Evolutionary conservation across 2,797 vertebrate genomes (phyloP), one percentile per base, ranked within the genome.

Genomic region (Sebastiscus albofasciatus): DNA sequence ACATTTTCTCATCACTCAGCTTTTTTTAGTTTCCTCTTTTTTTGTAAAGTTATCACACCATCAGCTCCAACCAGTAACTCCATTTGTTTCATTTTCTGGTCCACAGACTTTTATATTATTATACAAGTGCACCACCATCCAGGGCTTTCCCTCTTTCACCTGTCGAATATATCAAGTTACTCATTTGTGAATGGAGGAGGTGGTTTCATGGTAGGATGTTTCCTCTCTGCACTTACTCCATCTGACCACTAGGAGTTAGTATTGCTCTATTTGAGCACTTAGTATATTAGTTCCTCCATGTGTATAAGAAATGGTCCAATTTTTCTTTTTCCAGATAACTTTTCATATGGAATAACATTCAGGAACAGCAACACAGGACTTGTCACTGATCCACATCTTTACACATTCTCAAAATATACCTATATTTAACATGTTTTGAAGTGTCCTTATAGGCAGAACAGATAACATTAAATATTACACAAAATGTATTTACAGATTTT

Each of bases 211-310:
- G 14, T 9, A 1, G 58, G n/a, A 52, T 1, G 29, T 55, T 36
- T 60, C 26, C 34, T 75, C 20, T 16, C 6, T 80, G 72, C 49
- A 80, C 5, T 55, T 79, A 0, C 80, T 20, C 36, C 2, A 0
- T 82, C 8, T 77, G 77, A 1, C 88, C 88, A 90, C 76, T 13
- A 84, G 89, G 85, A 59, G 89, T 26, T 55, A 55, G 78, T 82
- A 5, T 78, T 70, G 77, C 39, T 73, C 84, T 77, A n/a, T 64
- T n/a, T 69, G 6, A 42, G 31, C 2, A 13, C 16, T 16, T 22
- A 18, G 0, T 39, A 39, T 39, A 64, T 8, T 52, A 8, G n/a
- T 14, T 68, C 27, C 11, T 20, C 36, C 13, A 22, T 34, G 22
- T 52, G 12, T 20, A 2, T 3, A 61, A 10, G 24, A 55, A 39